Evolutionary conservation across 2,113 vertebrate species (phyloP), one percentile per base, ranked within the genome.

Genomic region (Hyla sarda): DNA sequence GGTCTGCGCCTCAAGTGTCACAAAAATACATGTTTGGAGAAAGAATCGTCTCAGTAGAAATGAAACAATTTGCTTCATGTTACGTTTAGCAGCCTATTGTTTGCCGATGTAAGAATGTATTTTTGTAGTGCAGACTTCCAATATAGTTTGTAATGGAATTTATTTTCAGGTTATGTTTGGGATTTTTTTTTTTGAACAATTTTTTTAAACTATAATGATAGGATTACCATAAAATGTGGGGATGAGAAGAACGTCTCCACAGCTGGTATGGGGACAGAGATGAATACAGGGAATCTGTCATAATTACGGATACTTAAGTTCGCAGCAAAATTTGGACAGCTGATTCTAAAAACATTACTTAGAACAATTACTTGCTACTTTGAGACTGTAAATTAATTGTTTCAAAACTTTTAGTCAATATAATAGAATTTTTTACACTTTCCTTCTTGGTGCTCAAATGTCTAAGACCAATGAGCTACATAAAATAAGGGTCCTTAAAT

Each of bases 11-110:
- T 81, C 56, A 45, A 58, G 56, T 81, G 56, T 65, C 58, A 81
- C 56, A 62, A 81, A 81, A 65, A 65, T 81, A 81, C 58, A 65
- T 32, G 41, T 81, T 81, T 65, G 16, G 28, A 34, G n/a, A 81
- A 81, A 81, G 23, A 25, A 56, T 10, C n/a, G 23, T 80, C 54
- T 60, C 37, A 7, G 52, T 65, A 62, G 58, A 81, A 81, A 81
- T 81, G 56, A 62, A 58, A 81, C 56, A 81, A 62, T 25, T 80
- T 65, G 58, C 8, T 28, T 62, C 9, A 30, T 45, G 12, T 45
- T 80, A 79, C 5, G 34, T 45, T 62, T 80, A 11, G 21, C 56
- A 12, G 14, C 5, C 32, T 37, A 65, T 65, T 62, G 77, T 71
- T 71, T 71, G 67, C 67, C 37, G 21, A 34, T 69, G 32, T 69